phyloP scores from a whole-genome alignment of 2,888 invertebrate species.

The Amitus sp. region DNA sequence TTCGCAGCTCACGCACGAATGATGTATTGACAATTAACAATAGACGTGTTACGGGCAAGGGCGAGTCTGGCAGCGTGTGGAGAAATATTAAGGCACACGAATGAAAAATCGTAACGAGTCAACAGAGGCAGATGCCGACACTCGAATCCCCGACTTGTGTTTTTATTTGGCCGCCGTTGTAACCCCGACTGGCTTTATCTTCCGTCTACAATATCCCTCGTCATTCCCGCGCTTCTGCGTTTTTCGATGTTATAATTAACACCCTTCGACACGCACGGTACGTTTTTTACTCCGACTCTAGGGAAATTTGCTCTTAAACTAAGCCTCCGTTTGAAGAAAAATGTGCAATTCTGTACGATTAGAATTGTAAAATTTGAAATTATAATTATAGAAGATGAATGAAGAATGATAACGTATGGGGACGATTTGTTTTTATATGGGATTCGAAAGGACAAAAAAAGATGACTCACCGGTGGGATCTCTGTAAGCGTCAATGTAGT shows the following conservation, averaged over 20 bases:
- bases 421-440: too few relatives aligned
- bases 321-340: too few relatives aligned
- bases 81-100: slow-evolving; percentile 45
- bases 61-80: slow-evolving; percentile 35
- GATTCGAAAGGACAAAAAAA: slow-evolving; percentile 3
- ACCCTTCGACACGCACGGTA: slow-evolving; percentile 4
- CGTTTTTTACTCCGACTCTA: background rate
- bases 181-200: slow-evolving; percentile 57
- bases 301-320: background rate
- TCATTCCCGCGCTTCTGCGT: slow-evolving; percentile 25
- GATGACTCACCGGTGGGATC: slow-evolving; percentile 80
- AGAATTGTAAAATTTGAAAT: too few relatives aligned
- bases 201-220: slow-evolving; percentile 44
- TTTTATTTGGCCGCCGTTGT: slow-evolving; percentile 58
- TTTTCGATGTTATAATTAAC: slow-evolving; percentile 27
- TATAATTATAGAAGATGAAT: too few relatives aligned
- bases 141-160: slow-evolving; percentile 55
- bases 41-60: slow-evolving; percentile 54
- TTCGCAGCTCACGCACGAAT: slow-evolving; percentile 53
- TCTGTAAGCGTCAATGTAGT: slow-evolving; percentile 88
- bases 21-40: slow-evolving; percentile 66
- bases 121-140: slow-evolving; percentile 49
- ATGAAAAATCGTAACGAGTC: slow-evolving; percentile 45
- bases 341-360: too few relatives aligned
- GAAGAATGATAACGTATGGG: too few relatives aligned